phyloP scores from a whole-genome alignment of 2,888 invertebrate genomes.

The Synergus gifuensis region DNA sequence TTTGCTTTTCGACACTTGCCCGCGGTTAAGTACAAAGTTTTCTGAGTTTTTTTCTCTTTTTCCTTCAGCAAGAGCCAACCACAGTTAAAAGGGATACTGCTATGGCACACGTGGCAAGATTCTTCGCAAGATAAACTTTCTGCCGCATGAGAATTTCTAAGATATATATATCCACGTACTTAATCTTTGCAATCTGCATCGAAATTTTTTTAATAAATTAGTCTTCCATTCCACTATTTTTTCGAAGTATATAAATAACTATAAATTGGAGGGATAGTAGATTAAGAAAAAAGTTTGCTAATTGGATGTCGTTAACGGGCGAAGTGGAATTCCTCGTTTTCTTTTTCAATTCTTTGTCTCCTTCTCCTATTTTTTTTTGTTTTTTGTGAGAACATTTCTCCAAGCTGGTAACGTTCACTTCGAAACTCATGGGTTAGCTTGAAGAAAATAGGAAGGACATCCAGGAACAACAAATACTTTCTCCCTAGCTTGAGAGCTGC shows the following conservation, averaged over 20 bases:
- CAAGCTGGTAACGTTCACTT: not conserved
- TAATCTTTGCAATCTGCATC: not conserved
- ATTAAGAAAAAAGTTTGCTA: conserved; percentile 1
- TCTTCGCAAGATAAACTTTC: conserved; percentile 4
- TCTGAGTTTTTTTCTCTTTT: conserved; percentile 21
- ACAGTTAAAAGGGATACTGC: conserved; percentile 7
- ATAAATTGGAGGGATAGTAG: not conserved
- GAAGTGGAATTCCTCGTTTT: not conserved
- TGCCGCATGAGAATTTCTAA: not conserved
- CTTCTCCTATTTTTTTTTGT: not conserved
- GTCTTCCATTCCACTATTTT: not conserved
- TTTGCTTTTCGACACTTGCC: conserved; percentile 14
- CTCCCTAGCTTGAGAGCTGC: not conserved
- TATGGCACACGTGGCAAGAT: not conserved
- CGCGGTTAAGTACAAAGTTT: conserved; percentile 41
- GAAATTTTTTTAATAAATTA: not conserved
- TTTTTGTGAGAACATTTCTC: not conserved
- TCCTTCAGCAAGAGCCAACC: not conserved
- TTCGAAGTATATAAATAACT: not conserved
- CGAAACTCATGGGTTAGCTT: conserved; percentile 3
- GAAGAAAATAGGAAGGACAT: conserved; percentile 28
- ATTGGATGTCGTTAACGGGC: not conserved
- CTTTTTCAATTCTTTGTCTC: not conserved
- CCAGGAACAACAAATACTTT: conserved; percentile 17
- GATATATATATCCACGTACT: not conserved